phyloP scores from a whole-genome alignment of 2,797 vertebrate species.

The Distichodus sexfasciatus region DNA sequence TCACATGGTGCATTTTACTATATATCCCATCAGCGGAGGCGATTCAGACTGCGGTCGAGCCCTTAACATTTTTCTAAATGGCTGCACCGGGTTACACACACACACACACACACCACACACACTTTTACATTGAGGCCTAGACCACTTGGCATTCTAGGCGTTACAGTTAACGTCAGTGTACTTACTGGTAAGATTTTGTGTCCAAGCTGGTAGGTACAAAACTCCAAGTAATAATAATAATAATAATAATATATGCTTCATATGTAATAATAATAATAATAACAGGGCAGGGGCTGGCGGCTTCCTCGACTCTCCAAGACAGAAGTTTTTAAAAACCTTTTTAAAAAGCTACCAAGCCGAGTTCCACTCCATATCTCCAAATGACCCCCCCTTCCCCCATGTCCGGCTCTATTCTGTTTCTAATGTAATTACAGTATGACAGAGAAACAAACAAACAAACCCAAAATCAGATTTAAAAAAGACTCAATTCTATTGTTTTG shows the following conservation, averaged over 20 bases:
- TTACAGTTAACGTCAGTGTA: slow-evolving; percentile 65
- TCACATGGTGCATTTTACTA: slow-evolving; percentile 73
- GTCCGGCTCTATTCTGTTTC: slow-evolving; percentile 59
- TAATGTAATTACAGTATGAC: slow-evolving; percentile 71
- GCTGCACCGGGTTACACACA: slow-evolving; percentile 60
- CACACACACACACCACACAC: slow-evolving; percentile 58
- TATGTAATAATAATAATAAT: too few relatives aligned
- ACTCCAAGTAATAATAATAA: too few relatives aligned
- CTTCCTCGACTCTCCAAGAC: slow-evolving; percentile 67
- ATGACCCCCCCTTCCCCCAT: slow-evolving; percentile 48
- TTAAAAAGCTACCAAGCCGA: slow-evolving; percentile 50
- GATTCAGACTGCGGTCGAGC: slow-evolving; percentile 80
- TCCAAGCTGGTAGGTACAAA: slow-evolving; percentile 77
- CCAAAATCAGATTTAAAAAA: slow-evolving; percentile 51
- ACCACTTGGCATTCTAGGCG: slow-evolving; percentile 74
- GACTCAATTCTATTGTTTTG: slow-evolving; percentile 60
- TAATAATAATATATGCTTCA: too few relatives aligned
- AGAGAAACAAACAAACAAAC: slow-evolving; percentile 57
- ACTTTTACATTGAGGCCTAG: slow-evolving; percentile 50
- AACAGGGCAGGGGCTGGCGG: slow-evolving; percentile 65
- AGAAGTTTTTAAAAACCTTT: slow-evolving; percentile 61
- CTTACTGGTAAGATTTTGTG: slow-evolving; percentile 65
- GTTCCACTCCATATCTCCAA: slow-evolving; percentile 35
- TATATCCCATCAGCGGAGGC: slow-evolving; percentile 71
- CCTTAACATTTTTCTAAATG: slow-evolving; percentile 61